These are phyloP conservation scores for Ochropacha duplaris DNA, from an alignment of 2,888 invertebrate genomes.

Conservation along the genomic window DNA sequence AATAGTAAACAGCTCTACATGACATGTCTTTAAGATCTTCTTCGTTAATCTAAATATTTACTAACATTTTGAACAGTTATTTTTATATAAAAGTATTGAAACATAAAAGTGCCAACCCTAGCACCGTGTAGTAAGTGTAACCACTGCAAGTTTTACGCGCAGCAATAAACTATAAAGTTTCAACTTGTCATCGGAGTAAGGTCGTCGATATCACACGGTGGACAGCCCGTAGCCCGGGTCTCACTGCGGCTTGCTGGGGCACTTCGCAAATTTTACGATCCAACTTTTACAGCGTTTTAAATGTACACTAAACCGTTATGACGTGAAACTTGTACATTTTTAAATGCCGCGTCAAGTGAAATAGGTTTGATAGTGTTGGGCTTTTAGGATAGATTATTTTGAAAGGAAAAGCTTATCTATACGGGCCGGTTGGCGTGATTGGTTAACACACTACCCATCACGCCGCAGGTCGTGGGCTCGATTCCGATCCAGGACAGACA, in stretches of 20 bases:
- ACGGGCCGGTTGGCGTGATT: too few relatives aligned
- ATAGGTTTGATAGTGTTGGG: background rate
- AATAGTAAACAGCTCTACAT: too few relatives aligned
- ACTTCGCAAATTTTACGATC: background rate
- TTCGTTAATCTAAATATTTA: too few relatives aligned
- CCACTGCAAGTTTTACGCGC: slow-evolving; percentile 1
- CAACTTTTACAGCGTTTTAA: background rate
- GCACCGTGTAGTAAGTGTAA: background rate
- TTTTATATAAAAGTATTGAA: too few relatives aligned
- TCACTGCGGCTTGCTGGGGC: background rate
- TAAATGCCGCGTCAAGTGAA: background rate
- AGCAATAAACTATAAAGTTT: slow-evolving; percentile 10
- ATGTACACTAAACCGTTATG: background rate
- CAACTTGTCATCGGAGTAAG: slow-evolving; percentile 8
- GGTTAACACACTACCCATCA: too few relatives aligned
- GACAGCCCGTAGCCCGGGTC: slow-evolving; percentile 7
- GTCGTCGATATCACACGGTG: slow-evolving; percentile 7
- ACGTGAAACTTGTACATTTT: background rate
- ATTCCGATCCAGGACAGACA: too few relatives aligned
- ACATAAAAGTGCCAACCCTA: background rate
- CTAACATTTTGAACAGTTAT: background rate
- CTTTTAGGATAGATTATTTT: background rate
- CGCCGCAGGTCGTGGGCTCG: too few relatives aligned
- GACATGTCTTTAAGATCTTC: too few relatives aligned
- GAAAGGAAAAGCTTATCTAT: background rate